Evolutionary conservation across 2,113 vertebrate genomes (phyloP).

Genomic region (Rhea americana): DNA sequence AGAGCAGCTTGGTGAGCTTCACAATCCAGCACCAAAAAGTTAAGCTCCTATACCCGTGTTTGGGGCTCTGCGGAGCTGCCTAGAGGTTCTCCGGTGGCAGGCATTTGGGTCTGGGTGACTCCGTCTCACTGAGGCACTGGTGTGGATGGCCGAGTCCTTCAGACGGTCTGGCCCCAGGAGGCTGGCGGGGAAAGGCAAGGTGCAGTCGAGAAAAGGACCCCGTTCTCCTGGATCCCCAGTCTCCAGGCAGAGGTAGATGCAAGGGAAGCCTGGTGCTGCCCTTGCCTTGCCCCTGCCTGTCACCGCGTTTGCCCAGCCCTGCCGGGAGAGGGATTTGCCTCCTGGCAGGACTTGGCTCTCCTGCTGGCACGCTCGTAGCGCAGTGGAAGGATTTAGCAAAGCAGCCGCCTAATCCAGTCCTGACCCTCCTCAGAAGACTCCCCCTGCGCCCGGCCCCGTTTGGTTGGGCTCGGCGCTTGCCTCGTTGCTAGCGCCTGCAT

Average conservation of each 20-base stretch:
- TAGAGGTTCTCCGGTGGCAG: neutral
- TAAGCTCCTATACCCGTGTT: accelerated
- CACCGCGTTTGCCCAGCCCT: neutral
- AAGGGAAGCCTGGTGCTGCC: accelerated
- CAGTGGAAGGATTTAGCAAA: neutral
- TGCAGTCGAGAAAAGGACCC: accelerated
- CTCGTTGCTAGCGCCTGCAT: slow-evolving; percentile 61
- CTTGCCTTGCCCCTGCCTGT: accelerated
- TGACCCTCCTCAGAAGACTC: slow-evolving; percentile 1
- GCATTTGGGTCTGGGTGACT: neutral
- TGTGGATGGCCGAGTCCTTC: neutral
- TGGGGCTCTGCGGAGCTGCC: neutral
- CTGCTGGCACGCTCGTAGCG: neutral
- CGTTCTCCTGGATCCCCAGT: accelerated
- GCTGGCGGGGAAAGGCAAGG: accelerated
- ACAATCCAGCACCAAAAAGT: neutral
- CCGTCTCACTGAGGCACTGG: neutral
- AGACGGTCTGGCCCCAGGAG: neutral
- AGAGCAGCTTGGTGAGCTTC: neutral
- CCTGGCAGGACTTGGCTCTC: accelerated
- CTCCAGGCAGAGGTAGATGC: neutral
- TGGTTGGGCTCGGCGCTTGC: neutral
- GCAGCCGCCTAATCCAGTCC: neutral
- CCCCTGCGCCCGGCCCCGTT: neutral
- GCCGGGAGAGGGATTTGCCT: accelerated